phyloP scores from a whole-genome alignment of 2,113 vertebrate genomes.

The Aramus guarauna region DNA sequence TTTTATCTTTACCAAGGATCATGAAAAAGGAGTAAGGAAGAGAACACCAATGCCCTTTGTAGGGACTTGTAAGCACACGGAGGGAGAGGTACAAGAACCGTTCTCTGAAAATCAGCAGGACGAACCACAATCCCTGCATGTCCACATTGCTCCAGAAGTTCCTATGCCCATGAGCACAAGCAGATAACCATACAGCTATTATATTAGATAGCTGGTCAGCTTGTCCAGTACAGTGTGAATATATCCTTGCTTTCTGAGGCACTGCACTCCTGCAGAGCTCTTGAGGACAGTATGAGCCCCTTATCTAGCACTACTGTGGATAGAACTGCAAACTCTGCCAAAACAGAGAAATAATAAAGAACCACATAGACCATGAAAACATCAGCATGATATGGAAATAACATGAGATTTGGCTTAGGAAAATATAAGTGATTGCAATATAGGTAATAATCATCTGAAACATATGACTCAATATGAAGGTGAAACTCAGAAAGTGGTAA shows the following conservation, averaged over 20 bases:
- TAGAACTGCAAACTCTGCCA: neutral
- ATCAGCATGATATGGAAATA: neutral
- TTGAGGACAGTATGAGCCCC: rapidly evolving
- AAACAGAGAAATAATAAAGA: neutral
- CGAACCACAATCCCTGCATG: neutral
- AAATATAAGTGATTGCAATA: neutral
- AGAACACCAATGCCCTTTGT: neutral
- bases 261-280: neutral
- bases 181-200: neutral
- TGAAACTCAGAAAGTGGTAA: neutral
- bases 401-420: neutral
- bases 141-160: neutral
- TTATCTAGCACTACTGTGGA: neutral
- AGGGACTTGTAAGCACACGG: neutral
- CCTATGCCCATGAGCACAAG: neutral
- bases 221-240: neutral
- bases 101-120: neutral
- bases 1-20: neutral
- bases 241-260: neutral
- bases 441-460: neutral
- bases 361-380: neutral
- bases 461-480: neutral
- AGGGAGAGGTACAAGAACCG: neutral
- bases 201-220: neutral
- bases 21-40: neutral